phyloP scores from a whole-genome alignment of 2,797 vertebrate genomes.

The Menidia menidia region DNA sequence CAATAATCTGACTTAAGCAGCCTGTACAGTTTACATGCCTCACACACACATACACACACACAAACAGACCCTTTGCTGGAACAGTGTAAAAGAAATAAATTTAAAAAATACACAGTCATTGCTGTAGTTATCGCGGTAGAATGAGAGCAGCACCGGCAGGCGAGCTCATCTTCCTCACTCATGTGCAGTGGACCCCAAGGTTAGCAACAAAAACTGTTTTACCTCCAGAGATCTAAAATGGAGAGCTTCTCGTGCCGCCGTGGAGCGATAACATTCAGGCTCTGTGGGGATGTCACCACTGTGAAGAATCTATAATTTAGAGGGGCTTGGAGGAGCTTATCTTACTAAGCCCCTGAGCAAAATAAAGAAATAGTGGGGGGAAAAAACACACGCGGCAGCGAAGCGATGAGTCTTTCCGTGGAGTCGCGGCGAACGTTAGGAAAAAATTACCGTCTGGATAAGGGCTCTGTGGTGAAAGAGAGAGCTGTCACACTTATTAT shows the following conservation, averaged over 20 bases:
- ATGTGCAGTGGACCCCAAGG: conserved; percentile 59
- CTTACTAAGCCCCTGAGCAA: conserved; percentile 65
- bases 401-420: conserved; percentile 60
- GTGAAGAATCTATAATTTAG: conserved; percentile 82
- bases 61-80: not conserved
- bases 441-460: conserved; percentile 36
- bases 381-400: conserved; percentile 28
- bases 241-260: conserved; percentile 69
- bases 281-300: conserved; percentile 69
- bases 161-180: conserved; percentile 38
- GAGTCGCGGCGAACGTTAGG: conserved; percentile 26
- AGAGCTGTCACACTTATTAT: conserved; percentile 47
- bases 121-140: conserved; percentile 53
- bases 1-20: not conserved
- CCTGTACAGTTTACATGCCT: conserved; percentile 12
- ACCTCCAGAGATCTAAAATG: conserved; percentile 73
- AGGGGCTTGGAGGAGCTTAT: conserved; percentile 77
- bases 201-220: conserved; percentile 74
- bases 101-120: conserved; percentile 1
- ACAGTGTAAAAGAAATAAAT: not conserved
- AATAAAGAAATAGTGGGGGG: conserved; percentile 59
- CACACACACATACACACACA: conserved; percentile 14
- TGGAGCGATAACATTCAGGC: conserved; percentile 80
- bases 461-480: conserved; percentile 34
- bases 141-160: conserved; percentile 43